phyloP scores from a whole-genome alignment of 1,140 invertebrate genomes.

The Magallana ariakensis region DNA sequence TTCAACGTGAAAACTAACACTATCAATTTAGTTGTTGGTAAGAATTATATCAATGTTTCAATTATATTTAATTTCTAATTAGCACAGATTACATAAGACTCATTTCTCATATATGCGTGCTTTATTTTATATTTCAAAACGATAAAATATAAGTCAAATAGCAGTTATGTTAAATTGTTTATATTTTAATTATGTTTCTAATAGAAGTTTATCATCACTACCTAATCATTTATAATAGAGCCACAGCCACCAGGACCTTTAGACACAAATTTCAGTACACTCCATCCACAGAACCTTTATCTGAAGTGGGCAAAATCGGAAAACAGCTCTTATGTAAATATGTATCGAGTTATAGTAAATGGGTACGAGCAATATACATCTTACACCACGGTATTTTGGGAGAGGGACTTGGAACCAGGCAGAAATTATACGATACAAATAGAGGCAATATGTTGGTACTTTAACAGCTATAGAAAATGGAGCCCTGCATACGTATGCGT shows the following conservation, averaged over 20 bases:
- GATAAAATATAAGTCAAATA: too few relatives aligned
- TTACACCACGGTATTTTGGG: background rate
- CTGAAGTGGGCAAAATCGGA: background rate
- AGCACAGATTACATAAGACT: too few relatives aligned
- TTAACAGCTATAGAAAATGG: background rate
- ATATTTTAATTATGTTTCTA: too few relatives aligned
- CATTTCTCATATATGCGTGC: too few relatives aligned
- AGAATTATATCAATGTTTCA: too few relatives aligned
- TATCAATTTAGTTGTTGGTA: background rate
- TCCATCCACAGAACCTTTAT: background rate
- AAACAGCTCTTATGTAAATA: background rate
- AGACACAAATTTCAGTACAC: background rate
- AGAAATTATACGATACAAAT: background rate
- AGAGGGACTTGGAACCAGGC: background rate
- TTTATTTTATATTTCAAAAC: too few relatives aligned
- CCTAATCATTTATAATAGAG: background rate
- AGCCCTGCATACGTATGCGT: background rate
- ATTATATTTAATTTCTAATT: too few relatives aligned
- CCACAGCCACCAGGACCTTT: background rate
- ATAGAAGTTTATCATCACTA: too few relatives aligned
- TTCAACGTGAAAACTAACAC: background rate
- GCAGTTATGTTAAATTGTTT: too few relatives aligned
- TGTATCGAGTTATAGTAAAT: background rate
- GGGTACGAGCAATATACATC: background rate
- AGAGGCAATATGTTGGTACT: background rate